Percentiles rank a stretch among this genome's conserved stretches.
Evolutionary conservation across 2,797 vertebrate species (phyloP).

Genomic region (Microhierax caerulescens): DNA sequence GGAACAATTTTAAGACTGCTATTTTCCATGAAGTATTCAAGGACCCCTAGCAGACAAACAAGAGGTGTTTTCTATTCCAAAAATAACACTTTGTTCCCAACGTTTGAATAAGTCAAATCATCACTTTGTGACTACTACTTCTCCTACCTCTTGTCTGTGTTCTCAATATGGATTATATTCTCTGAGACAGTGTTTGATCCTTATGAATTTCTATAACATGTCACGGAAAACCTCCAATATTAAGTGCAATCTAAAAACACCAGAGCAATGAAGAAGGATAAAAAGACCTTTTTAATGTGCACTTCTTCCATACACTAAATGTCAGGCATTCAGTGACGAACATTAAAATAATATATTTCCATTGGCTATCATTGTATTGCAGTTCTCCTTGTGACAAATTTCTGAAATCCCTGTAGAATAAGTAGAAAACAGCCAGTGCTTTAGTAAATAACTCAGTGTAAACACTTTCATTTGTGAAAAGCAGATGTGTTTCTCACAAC

Average conservation of each 20-base stretch:
- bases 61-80: neutral
- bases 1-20: neutral
- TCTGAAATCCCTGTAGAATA: neutral
- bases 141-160: neutral
- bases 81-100: neutral
- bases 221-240: neutral
- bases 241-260: neutral
- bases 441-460: neutral
- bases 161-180: neutral
- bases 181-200: neutral
- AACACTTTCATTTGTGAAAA: neutral
- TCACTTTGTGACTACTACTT: neutral
- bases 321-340: neutral
- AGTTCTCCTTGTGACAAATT: neutral
- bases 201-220: neutral
- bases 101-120: neutral
- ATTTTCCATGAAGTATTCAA: neutral
- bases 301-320: neutral
- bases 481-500: neutral
- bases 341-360: neutral
- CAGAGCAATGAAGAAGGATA: neutral
- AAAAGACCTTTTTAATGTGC: neutral
- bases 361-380: neutral
- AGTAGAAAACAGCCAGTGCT: neutral
- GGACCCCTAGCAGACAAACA: neutral